These are phyloP conservation scores for Zygogramma bicolorata DNA, from an alignment of 2,888 invertebrate species.

Conservation along the genomic window DNA sequence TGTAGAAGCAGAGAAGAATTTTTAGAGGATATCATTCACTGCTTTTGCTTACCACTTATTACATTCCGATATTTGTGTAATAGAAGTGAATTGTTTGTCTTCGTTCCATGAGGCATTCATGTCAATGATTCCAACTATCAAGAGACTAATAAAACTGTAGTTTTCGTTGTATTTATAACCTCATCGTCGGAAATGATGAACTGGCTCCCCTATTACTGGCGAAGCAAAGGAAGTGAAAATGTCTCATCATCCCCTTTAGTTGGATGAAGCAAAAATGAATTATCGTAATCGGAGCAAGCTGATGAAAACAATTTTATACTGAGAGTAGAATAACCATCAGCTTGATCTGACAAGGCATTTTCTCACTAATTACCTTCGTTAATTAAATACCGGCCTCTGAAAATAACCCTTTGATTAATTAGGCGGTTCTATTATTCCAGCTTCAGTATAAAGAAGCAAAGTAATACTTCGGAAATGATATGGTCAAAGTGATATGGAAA, in stretches of 20 bases:
- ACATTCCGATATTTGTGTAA: too few species aligned
- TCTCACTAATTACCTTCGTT: slow-evolving; percentile 58
- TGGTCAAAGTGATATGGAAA: too few species aligned
- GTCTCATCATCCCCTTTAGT: slow-evolving; percentile 26
- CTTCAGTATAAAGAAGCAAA: background rate
- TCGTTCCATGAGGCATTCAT: background rate
- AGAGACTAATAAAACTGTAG: background rate
- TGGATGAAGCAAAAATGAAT: slow-evolving; percentile 17
- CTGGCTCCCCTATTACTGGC: background rate
- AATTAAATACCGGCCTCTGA: slow-evolving; percentile 55
- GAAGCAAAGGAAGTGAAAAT: slow-evolving; percentile 14
- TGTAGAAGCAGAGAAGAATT: too few species aligned
- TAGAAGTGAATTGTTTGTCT: too few species aligned
- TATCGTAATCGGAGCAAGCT: slow-evolving; percentile 10
- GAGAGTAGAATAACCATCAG: slow-evolving; percentile 28
- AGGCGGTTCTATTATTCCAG: slow-evolving; percentile 41
- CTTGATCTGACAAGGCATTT: slow-evolving; percentile 56
- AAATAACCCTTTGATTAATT: slow-evolving; percentile 55
- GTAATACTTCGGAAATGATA: background rate
- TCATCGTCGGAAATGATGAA: background rate
- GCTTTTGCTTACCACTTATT: too few species aligned
- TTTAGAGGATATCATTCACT: too few species aligned
- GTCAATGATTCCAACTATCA: background rate
- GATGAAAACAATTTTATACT: slow-evolving; percentile 24
- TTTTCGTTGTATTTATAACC: background rate